Evolutionary conservation across 2,113 vertebrate species (phyloP).

Genomic region (Uria lomvia): DNA sequence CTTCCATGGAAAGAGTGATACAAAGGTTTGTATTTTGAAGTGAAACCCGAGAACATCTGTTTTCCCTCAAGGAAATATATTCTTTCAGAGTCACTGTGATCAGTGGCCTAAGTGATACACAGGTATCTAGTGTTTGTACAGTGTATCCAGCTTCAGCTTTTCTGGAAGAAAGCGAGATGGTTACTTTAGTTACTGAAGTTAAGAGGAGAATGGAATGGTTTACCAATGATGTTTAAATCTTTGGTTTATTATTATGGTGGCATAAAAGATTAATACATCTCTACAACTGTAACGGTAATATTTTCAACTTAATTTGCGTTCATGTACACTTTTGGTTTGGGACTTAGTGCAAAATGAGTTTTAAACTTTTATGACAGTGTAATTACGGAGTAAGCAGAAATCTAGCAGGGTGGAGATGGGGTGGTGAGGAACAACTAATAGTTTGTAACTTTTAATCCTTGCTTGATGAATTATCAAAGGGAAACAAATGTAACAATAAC

Average conservation of each 20-base stretch:
- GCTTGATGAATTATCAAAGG: background rate
- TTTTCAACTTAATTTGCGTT: background rate
- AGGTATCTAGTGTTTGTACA: background rate
- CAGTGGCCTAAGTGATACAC: background rate
- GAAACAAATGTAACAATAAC: background rate
- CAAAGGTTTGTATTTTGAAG: background rate
- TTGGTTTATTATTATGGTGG: background rate
- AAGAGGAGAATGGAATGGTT: background rate
- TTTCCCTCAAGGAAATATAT: background rate
- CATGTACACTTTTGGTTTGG: background rate
- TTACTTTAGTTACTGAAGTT: background rate
- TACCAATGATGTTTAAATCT: background rate
- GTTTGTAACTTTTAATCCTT: background rate
- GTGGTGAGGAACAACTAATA: background rate
- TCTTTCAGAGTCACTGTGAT: background rate
- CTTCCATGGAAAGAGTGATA: background rate
- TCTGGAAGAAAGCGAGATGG: accelerated
- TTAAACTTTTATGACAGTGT: background rate
- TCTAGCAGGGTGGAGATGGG: background rate
- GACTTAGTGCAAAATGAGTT: background rate
- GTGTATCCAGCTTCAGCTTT: background rate
- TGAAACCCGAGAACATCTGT: background rate
- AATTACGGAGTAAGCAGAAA: background rate
- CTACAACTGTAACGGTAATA: background rate
- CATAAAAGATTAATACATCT: background rate